Percentiles rank a stretch among this genome's conserved stretches.
phyloP scores from a whole-genome alignment of 2,113 vertebrate genomes.

The Pongo pygmaeus region DNA sequence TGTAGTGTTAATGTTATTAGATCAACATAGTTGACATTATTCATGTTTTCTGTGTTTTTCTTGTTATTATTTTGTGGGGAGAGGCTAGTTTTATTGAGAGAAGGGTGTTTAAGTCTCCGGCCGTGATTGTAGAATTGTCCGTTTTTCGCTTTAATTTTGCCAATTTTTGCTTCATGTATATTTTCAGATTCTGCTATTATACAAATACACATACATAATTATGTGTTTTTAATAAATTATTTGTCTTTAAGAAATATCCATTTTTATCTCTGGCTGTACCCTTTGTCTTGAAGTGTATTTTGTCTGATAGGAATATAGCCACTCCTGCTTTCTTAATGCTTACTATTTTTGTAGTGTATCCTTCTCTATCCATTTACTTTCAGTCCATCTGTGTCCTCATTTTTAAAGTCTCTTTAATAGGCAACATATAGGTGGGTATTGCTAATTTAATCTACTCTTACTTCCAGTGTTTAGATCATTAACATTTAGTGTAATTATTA shows the following conservation, averaged over 20 bases:
- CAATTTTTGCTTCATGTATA: not conserved
- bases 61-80: not conserved
- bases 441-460: not conserved
- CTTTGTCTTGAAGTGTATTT: not conserved
- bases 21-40: not conserved
- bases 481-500: not conserved
- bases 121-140: not conserved
- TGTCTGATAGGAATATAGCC: not conserved
- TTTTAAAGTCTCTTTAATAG: not conserved
- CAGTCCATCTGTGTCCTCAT: not conserved
- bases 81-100: not conserved
- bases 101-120: not conserved
- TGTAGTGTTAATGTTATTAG: not conserved
- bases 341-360: not conserved
- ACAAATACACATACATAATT: not conserved
- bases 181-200: not conserved
- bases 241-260: not conserved
- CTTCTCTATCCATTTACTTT: not conserved
- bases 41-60: not conserved
- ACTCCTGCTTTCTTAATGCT: not conserved
- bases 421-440: not conserved
- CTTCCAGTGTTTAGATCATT: not conserved
- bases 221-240: not conserved
- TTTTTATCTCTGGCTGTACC: not conserved
- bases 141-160: not conserved